Percentiles rank a stretch among this genome's conserved stretches.
Evolutionary conservation across 2,113 vertebrate genomes (phyloP).

Genomic region (Petrocephalus zakoni): DNA sequence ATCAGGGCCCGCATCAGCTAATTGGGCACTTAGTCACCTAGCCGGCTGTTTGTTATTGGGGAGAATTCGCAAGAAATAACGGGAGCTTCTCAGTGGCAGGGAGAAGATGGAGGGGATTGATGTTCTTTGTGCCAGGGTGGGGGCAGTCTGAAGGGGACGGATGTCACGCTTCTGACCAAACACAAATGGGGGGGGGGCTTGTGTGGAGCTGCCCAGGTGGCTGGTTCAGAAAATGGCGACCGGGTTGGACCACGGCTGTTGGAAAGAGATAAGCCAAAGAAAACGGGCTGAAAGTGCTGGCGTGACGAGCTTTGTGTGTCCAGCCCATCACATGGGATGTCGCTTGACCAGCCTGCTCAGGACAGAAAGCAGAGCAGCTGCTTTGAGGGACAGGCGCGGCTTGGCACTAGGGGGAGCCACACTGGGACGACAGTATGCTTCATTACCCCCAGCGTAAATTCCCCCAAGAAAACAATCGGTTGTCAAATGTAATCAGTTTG

Average conservation of each 20-base stretch:
- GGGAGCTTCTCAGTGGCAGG: neutral
- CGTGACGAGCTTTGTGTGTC: neutral
- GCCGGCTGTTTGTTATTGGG: neutral
- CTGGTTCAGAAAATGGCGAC: neutral
- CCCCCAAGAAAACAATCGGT: neutral
- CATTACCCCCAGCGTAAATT: neutral
- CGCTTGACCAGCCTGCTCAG: neutral
- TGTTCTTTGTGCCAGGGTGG: neutral
- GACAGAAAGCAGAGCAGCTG: neutral
- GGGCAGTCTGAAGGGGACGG: neutral
- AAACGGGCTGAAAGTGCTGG: neutral
- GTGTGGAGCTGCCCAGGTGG: neutral
- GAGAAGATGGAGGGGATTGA: neutral
- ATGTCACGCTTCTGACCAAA: neutral
- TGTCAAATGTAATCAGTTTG: constrained; percentile 1
- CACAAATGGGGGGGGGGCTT: neutral
- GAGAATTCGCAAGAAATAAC: neutral
- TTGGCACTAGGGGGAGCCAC: too few relatives aligned
- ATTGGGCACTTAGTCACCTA: neutral
- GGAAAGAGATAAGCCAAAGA: neutral
- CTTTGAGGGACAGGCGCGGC: neutral
- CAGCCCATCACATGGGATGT: neutral
- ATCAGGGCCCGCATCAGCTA: neutral
- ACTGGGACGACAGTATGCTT: neutral
- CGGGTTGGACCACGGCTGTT: neutral